phyloP scores from a whole-genome alignment of 2,797 vertebrate genomes.

The Scomberomorus guttatus region DNA sequence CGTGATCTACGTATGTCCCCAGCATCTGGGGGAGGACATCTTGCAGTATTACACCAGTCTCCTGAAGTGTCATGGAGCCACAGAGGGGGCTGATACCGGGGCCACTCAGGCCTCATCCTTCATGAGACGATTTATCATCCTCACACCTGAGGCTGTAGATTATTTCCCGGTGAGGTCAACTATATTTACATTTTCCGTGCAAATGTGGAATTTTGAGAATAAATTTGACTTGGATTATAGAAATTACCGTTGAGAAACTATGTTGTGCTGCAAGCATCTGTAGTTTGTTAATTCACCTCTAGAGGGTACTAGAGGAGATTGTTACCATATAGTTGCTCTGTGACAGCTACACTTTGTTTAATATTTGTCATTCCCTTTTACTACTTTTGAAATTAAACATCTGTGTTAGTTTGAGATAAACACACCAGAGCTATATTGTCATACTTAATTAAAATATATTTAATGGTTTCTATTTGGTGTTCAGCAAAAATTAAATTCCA shows the following conservation, averaged over 20 bases:
- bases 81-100: constrained; percentile 72
- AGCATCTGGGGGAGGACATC: constrained; percentile 87
- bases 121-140: constrained; percentile 88
- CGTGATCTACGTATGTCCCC: constrained; percentile 92
- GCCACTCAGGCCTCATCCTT: constrained; percentile 82
- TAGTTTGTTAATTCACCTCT: constrained; percentile 72
- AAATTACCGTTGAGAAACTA: constrained; percentile 8
- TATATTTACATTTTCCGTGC: constrained; percentile 23
- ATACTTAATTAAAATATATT: constrained; percentile 59
- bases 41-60: constrained; percentile 90
- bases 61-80: constrained; percentile 86
- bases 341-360: constrained; percentile 26
- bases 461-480: constrained; percentile 45
- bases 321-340: constrained; percentile 32
- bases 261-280: constrained; percentile 37
- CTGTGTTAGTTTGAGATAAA: constrained; percentile 59
- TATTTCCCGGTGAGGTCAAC: constrained; percentile 89
- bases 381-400: constrained; percentile 54
- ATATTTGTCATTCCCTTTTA: constrained; percentile 53
- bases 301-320: constrained; percentile 80
- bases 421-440: constrained; percentile 49
- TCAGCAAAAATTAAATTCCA: constrained; percentile 50
- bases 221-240: not conserved
- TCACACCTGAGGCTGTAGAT: constrained; percentile 92
- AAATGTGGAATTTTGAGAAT: not conserved